phyloP scores from a whole-genome alignment of 2,113 vertebrate genomes.

The Phaethornis superciliosus region DNA sequence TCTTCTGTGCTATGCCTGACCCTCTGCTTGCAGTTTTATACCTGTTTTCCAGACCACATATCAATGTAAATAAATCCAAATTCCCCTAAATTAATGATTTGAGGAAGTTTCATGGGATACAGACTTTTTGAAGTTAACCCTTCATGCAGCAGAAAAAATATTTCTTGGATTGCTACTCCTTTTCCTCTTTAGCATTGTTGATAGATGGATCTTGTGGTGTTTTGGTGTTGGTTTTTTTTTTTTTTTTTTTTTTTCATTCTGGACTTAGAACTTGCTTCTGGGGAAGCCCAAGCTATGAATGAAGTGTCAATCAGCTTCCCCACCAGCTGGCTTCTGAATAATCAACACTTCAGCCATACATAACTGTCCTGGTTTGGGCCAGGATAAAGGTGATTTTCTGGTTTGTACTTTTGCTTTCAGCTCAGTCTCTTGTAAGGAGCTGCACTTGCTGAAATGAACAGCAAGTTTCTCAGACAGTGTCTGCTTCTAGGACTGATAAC shows the following conservation, averaged over 20 bases:
- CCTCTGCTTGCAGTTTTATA: not conserved
- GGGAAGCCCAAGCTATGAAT: not conserved
- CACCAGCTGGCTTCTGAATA: not conserved
- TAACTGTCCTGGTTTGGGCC: too few species aligned
- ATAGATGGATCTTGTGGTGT: not conserved
- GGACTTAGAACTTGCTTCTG: not conserved
- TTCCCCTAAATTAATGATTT: not conserved
- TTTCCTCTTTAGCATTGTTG: not conserved
- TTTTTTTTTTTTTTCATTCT: rapidly evolving
- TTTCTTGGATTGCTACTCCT: not conserved
- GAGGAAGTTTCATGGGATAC: not conserved
- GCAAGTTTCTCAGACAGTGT: too few species aligned
- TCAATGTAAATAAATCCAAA: not conserved
- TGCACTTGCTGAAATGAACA: too few species aligned
- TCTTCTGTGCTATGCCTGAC: not conserved
- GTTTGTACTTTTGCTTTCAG: too few species aligned
- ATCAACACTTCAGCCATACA: not conserved
- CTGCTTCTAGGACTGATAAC: too few species aligned
- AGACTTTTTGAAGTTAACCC: not conserved
- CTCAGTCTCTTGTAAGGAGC: too few species aligned
- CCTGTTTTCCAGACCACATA: not conserved
- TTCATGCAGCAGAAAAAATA: not conserved
- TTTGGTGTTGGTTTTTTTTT: not conserved
- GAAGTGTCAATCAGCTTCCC: not conserved
- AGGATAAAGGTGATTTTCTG: too few species aligned